Percentiles rank a stretch among this genome's conserved stretches.
phyloP scores from a whole-genome alignment of 1,140 invertebrate species.

The Hyles euphorbiae region DNA sequence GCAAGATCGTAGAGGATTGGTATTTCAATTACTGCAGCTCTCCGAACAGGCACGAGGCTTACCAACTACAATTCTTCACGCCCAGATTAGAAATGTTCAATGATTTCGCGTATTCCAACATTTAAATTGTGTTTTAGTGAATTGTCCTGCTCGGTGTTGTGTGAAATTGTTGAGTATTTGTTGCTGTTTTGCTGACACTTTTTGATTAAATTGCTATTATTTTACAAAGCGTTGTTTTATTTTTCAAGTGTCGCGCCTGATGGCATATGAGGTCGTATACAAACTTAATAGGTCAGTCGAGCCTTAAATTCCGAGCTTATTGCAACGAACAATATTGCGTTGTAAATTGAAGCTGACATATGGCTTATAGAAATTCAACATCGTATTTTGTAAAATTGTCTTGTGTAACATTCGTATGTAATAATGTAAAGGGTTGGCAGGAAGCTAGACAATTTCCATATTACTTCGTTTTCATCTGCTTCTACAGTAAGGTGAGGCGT shows the following conservation, averaged over 20 bases:
- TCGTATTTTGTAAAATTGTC: too few relatives aligned
- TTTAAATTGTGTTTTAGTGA: slow-evolving; percentile 23
- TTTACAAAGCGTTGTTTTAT: background rate
- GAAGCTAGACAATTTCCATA: too few relatives aligned
- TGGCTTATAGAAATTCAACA: too few relatives aligned
- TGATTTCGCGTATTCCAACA: slow-evolving; percentile 48
- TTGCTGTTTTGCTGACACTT: slow-evolving; percentile 2
- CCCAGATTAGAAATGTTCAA: slow-evolving; percentile 35
- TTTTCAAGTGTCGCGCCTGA: background rate
- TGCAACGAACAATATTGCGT: too few relatives aligned
- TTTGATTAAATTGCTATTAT: background rate
- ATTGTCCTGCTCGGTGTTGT: slow-evolving; percentile 11
- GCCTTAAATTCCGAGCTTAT: too few relatives aligned
- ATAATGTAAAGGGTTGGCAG: too few relatives aligned
- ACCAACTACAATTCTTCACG: slow-evolving; percentile 39
- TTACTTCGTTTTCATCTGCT: background rate
- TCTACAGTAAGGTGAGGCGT: background rate
- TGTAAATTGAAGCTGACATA: too few relatives aligned
- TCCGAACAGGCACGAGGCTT: slow-evolving; percentile 33
- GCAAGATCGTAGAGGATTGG: slow-evolving; percentile 42
- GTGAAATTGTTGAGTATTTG: slow-evolving; percentile 7
- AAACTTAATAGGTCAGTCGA: background rate
- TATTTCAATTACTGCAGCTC: slow-evolving; percentile 43
- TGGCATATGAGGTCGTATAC: background rate
- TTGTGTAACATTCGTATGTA: too few relatives aligned